A percentile compares a stretch with the other conserved stretches of the same genome.
phyloP scores from a whole-genome alignment of 2,113 vertebrate species.

The Corythoichthys haematopterus region DNA sequence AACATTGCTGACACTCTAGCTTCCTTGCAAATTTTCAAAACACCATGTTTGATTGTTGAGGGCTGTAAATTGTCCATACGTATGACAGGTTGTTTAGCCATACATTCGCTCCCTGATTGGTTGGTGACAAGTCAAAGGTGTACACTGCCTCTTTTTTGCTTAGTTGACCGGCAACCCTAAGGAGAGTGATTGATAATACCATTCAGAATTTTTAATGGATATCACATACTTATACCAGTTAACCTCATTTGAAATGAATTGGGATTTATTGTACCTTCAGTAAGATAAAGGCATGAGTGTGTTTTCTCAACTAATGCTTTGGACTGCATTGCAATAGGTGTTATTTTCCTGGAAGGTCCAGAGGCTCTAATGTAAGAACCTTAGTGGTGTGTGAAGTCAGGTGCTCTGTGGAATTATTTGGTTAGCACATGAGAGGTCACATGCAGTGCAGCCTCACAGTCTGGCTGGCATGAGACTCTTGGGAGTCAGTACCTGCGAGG shows the following conservation, averaged over 20 bases:
- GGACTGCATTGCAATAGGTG: not conserved
- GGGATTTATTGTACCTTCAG: not conserved
- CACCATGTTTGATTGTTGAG: too few relatives aligned
- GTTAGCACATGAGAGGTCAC: constrained; percentile 70
- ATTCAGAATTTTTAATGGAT: too few relatives aligned
- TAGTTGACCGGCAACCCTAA: too few relatives aligned
- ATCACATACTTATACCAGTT: too few relatives aligned
- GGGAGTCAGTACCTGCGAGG: constrained; percentile 11
- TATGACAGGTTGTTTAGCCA: too few relatives aligned
- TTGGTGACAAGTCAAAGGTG: too few relatives aligned
- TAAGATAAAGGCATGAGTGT: not conserved
- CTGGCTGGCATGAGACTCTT: constrained; percentile 36
- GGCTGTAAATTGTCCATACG: too few relatives aligned
- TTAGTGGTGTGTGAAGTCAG: constrained; percentile 59
- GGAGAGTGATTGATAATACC: too few relatives aligned
- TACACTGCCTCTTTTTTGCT: too few relatives aligned
- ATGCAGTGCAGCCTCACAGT: constrained; percentile 47
- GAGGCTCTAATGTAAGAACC: constrained; percentile 14
- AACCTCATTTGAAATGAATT: not conserved
- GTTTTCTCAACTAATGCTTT: not conserved
- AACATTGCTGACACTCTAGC: not conserved
- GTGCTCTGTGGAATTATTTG: constrained; percentile 46
- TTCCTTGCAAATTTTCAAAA: not conserved
- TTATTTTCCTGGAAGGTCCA: not conserved
- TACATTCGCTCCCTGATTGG: too few relatives aligned